Conservation (phyloP, 2,113 vertebrate species). For the Pseudolaguvia tuberculata region DNA sequence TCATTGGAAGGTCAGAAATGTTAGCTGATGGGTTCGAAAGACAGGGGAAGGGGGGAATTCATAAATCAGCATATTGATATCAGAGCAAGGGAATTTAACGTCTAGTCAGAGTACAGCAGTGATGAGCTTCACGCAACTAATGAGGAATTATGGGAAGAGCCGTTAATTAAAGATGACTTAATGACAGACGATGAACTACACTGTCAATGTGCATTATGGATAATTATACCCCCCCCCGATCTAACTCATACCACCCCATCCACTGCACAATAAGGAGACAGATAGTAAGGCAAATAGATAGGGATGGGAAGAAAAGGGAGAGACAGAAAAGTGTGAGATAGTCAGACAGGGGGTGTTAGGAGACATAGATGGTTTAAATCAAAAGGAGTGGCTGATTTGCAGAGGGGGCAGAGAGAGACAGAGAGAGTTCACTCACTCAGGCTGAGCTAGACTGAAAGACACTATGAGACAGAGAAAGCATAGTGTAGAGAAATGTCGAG, state of each 20-base stretch:
- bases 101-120: slow-evolving; percentile 33
- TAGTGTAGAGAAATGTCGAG: slow-evolving; percentile 10
- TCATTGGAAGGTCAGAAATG: slow-evolving; percentile 14
- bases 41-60: background rate
- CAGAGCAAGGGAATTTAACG: slow-evolving; percentile 41
- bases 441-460: background rate
- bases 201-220: slow-evolving; percentile 11
- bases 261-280: background rate
- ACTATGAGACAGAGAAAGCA: too few species aligned
- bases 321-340: background rate
- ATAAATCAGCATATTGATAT: slow-evolving; percentile 34
- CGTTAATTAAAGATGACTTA: slow-evolving; percentile 39
- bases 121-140: slow-evolving; percentile 41
- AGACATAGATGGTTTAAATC: too few species aligned
- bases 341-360: background rate
- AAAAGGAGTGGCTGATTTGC: too few species aligned
- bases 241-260: background rate
- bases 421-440: too few species aligned
- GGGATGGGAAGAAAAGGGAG: background rate
- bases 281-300: background rate
- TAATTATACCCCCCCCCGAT: background rate
- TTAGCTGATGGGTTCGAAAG: slow-evolving; percentile 10
- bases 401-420: slow-evolving; percentile 27
- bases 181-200: slow-evolving; percentile 19
- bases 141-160: slow-evolving; percentile 34